Conservation (phyloP, 2,797 vertebrate species). For the Tympanoctomys barrerae region DNA sequence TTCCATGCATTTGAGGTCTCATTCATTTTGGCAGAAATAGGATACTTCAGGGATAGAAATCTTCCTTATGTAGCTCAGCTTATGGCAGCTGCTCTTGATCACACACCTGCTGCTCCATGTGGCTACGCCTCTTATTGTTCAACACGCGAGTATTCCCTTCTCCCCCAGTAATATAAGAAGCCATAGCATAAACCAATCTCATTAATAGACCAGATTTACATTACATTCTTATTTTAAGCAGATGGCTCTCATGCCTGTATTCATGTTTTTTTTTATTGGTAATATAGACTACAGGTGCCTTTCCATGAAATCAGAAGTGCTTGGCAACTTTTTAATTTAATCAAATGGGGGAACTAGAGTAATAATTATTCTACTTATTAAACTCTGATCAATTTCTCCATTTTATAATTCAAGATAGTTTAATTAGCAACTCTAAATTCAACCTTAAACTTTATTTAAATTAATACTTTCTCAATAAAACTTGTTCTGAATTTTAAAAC, state of each 20-base stretch:
- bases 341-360: constrained; percentile 35
- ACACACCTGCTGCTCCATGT: constrained; percentile 65
- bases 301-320: constrained; percentile 51
- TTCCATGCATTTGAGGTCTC: constrained; percentile 51
- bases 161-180: constrained; percentile 69
- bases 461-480: constrained; percentile 31
- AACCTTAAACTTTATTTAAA: constrained; percentile 34
- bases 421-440: constrained; percentile 7
- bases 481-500: constrained; percentile 41
- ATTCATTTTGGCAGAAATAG: constrained; percentile 10
- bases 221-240: constrained; percentile 67
- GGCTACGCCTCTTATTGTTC: constrained; percentile 60
- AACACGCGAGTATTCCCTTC: constrained; percentile 45
- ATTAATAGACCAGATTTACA: constrained; percentile 34
- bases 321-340: constrained; percentile 57
- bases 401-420: constrained; percentile 40
- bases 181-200: constrained; percentile 36
- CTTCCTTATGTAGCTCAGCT: constrained; percentile 26
- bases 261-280: constrained; percentile 36
- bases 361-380: constrained; percentile 27
- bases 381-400: background rate
- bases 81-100: constrained; percentile 52
- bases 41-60: background rate
- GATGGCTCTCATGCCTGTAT: constrained; percentile 34
- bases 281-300: background rate